phyloP scores from a whole-genome alignment of 2,113 vertebrate species.

The Microtus richardsoni region DNA sequence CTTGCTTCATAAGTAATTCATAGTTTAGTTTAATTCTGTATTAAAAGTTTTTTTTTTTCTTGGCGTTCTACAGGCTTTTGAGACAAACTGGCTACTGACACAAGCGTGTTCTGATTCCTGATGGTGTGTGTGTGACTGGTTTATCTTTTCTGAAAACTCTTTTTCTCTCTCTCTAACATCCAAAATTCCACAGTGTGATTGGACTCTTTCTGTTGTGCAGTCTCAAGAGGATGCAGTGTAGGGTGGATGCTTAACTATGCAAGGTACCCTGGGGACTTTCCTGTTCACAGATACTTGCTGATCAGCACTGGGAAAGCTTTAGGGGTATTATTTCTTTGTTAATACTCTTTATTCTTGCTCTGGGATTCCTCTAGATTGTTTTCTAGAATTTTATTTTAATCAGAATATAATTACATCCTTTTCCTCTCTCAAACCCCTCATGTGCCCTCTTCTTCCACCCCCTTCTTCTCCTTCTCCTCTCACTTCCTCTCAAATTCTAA shows the following conservation, averaged over 20 bases:
- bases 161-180: not conserved
- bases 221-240: not conserved
- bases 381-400: not conserved
- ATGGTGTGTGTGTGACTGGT: not conserved
- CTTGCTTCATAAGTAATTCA: not conserved
- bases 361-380: not conserved
- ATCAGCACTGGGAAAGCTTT: not conserved
- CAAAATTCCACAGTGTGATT: not conserved
- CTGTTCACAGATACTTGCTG: not conserved
- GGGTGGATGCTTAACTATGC: not conserved
- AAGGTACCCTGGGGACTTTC: not conserved
- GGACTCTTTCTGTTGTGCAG: not conserved
- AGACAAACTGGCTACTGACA: not conserved
- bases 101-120: not conserved
- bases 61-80: not conserved
- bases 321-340: not conserved
- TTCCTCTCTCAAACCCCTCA: not conserved
- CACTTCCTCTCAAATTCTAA: not conserved
- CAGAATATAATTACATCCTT: not conserved
- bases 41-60: not conserved
- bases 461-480: not conserved
- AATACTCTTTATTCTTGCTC: not conserved
- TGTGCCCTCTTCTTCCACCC: not conserved
- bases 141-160: slow-evolving; percentile 19
- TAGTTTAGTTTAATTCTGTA: not conserved